A percentile compares a stretch with the other conserved stretches of the same genome.
Conservation (phyloP, 2,113 vertebrate genomes). For the Prionailurus viverrinus region DNA sequence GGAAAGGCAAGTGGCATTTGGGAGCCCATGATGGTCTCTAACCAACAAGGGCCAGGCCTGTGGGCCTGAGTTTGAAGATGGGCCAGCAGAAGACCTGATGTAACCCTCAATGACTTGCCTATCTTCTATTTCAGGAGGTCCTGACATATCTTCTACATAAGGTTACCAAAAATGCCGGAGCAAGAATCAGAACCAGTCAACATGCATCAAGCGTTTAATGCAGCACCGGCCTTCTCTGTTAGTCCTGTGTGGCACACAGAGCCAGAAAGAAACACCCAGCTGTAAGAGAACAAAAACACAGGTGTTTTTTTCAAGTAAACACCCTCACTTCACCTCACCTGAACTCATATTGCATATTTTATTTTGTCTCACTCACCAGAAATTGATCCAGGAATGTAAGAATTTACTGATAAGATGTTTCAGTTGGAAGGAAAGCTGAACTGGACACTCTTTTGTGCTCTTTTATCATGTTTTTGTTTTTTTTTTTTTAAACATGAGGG, state of each 20-base stretch:
- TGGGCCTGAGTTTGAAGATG: neutral
- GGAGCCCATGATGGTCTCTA: neutral
- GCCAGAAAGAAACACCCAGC: neutral
- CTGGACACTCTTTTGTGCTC: neutral
- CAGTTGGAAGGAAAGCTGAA: slow-evolving; percentile 34
- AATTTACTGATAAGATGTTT: slow-evolving; percentile 60
- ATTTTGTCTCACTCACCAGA: neutral
- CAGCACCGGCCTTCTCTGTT: neutral
- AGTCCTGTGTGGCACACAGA: neutral
- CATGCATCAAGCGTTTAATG: neutral
- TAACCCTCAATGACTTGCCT: neutral
- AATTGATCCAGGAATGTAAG: slow-evolving; percentile 46
- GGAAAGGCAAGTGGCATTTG: neutral
- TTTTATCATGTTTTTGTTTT: neutral
- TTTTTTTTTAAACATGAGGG: neutral
- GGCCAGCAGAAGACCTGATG: neutral
- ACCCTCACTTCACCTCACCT: slow-evolving; percentile 49
- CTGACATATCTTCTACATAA: neutral
- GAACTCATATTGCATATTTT: slow-evolving; percentile 45
- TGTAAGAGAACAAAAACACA: neutral
- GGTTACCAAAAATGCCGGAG: neutral
- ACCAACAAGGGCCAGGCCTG: neutral
- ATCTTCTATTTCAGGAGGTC: neutral
- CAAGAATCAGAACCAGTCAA: neutral
- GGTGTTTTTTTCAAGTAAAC: neutral